A percentile compares a stretch with the other conserved stretches of the same genome.
Evolutionary conservation across 2,888 invertebrate genomes (phyloP).

Genomic region (Saturnia pavonia): DNA sequence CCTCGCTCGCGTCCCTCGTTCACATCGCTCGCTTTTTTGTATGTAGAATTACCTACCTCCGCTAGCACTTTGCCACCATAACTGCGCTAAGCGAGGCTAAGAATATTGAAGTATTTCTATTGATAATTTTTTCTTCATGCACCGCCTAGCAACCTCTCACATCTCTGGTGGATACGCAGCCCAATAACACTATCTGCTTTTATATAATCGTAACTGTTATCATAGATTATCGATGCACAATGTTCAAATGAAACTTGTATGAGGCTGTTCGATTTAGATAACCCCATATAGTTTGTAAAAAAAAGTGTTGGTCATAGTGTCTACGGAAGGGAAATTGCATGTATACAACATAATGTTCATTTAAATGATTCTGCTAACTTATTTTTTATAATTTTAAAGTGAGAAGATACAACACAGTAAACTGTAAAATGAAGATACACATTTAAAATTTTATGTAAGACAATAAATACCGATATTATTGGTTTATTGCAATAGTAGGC

Average conservation of each 20-base stretch:
- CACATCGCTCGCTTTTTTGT: too few relatives aligned
- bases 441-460: too few relatives aligned
- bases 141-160: too few relatives aligned
- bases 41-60: too few relatives aligned
- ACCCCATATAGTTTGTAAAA: constrained; percentile 15
- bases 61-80: too few relatives aligned
- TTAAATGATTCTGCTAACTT: neutral
- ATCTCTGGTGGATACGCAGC: too few relatives aligned
- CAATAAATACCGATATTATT: constrained; percentile 40
- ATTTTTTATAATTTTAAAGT: neutral
- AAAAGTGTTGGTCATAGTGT: constrained; percentile 18
- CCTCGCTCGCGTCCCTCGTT: too few relatives aligned
- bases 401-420: too few relatives aligned
- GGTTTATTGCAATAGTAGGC: constrained; percentile 73
- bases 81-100: too few relatives aligned
- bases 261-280: constrained; percentile 14
- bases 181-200: constrained; percentile 12
- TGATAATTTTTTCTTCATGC: too few relatives aligned
- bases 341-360: neutral
- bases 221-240: constrained; percentile 65
- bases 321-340: constrained; percentile 22
- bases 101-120: too few relatives aligned
- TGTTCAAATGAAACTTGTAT: constrained; percentile 58
- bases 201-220: constrained; percentile 41
- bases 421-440: neutral